phyloP scores from a whole-genome alignment of 2,797 vertebrate genomes.

The Galago senegalensis region DNA sequence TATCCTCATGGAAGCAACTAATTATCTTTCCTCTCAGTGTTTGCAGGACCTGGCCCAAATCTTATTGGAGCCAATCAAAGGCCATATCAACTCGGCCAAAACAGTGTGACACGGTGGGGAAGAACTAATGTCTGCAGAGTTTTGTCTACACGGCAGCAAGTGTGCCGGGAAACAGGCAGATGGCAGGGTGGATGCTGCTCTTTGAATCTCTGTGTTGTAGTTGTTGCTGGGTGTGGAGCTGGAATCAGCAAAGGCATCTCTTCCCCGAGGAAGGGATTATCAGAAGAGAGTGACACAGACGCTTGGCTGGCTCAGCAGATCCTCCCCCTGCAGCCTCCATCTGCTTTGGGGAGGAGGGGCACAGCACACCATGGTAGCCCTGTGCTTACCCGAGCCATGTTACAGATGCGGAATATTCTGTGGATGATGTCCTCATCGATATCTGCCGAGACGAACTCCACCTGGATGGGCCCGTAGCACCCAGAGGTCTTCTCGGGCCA shows the following conservation, averaged over 20 bases:
- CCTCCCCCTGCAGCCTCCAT: constrained; percentile 29
- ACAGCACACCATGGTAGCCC: accelerated
- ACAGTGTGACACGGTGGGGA: neutral
- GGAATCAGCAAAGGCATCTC: neutral
- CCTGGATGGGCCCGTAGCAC: constrained; percentile 97
- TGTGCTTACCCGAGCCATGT: constrained; percentile 95
- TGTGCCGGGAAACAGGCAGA: constrained; percentile 68
- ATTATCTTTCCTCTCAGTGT: neutral
- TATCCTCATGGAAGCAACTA: neutral
- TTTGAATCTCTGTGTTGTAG: neutral
- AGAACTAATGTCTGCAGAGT: constrained; percentile 25
- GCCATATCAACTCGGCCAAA: neutral
- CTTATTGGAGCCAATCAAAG: constrained; percentile 4
- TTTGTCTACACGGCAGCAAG: constrained; percentile 40
- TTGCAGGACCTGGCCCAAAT: constrained; percentile 34
- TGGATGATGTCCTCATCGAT: constrained; percentile 99
- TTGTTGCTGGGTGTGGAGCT: neutral
- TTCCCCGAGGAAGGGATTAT: constrained; percentile 4
- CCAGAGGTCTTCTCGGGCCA: constrained; percentile 98
- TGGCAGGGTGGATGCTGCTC: neutral
- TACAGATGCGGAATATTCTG: constrained; percentile 99
- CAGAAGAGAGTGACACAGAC: neutral
- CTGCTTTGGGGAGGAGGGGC: neutral
- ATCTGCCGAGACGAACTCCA: constrained; percentile 98
- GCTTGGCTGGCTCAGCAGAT: neutral